Percentiles rank a stretch among this genome's conserved stretches.
phyloP scores from a whole-genome alignment of 1,140 invertebrate genomes.

The Aleiodes sp. region DNA sequence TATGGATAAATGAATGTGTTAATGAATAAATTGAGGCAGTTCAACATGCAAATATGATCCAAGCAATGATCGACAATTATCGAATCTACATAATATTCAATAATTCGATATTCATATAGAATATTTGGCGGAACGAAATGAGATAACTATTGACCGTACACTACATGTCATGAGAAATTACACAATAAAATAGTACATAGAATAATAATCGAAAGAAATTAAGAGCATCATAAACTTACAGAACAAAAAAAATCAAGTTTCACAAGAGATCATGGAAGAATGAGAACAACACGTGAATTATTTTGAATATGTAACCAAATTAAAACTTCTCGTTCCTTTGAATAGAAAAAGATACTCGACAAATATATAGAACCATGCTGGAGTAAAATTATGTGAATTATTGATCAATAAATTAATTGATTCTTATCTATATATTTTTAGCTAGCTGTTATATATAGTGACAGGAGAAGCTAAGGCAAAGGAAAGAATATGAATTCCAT shows the following conservation, averaged over 20 bases:
- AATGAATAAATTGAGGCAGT: conserved; percentile 32
- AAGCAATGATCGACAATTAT: conserved; percentile 44
- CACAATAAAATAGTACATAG: not conserved
- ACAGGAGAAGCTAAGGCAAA: conserved; percentile 66
- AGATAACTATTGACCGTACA: too few species aligned
- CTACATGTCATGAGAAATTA: conserved; percentile 21
- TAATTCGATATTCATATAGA: too few species aligned
- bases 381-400: conserved; percentile 1
- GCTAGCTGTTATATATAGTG: conserved; percentile 67
- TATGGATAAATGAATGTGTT: conserved; percentile 26
- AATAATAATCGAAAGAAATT: conserved; percentile 15
- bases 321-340: not conserved
- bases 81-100: too few species aligned
- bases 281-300: conserved; percentile 37
- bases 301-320: conserved; percentile 27
- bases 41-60: conserved; percentile 38
- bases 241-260: conserved; percentile 32
- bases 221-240: conserved; percentile 24
- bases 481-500: conserved; percentile 3
- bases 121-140: too few species aligned
- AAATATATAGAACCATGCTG: not conserved
- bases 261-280: conserved; percentile 24
- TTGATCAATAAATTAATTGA: conserved; percentile 45
- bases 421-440: conserved; percentile 53
- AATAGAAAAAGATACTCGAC: conserved; percentile 5